Evolutionary conservation across 2,113 vertebrate species (phyloP), one percentile per base, ranked within the genome.

Genomic region (Leptocoma aspasia): DNA sequence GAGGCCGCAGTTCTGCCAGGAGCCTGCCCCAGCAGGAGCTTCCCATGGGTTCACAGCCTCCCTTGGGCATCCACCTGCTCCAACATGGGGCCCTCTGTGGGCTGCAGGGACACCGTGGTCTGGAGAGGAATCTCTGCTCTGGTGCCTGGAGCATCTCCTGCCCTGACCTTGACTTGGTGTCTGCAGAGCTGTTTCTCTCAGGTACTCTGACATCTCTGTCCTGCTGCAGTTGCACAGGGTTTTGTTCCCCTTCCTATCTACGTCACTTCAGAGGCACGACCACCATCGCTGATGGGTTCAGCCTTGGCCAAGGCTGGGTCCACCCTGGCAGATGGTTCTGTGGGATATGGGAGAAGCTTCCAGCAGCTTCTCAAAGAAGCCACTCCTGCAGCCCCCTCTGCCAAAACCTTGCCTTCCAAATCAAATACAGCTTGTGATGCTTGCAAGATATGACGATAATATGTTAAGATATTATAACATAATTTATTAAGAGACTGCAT

Each of bases 281-380:
- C 4, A 4, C 49, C 22, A 9, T 42, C 2, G 0, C 18, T 0
- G 0, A 2, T 6, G 22, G 31, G 19, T 77, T 56, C 49, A 50
- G 19, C 49, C 41, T 70, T 83, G 35, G 42, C 27, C 56, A 56
- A 15, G 12, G 2, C 5, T 50, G 42, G 31, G 15, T 70, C 35
- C 64, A 24, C 33, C 15, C 33, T 49, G 37, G 27, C 63, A 9
- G 0, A 24, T 50, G 35, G 35, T 54, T 33, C 27, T 77, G 17
- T 56, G 30, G 27, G 35, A 33, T 90, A 16, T 9, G 28, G 63
- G 41, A 76, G 31, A 42, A 61, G 22, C 41, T 54, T 82, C 54
- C 42, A 53, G 54, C 30, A 61, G 24, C 63, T 82, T 68, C 53
- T 54, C 47, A 33, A 17, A 76, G 47, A 49, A 41, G 15, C n/a